Evolutionary conservation across 2,888 invertebrate genomes (phyloP).

Genomic region (Rhorus exstirpatorius): DNA sequence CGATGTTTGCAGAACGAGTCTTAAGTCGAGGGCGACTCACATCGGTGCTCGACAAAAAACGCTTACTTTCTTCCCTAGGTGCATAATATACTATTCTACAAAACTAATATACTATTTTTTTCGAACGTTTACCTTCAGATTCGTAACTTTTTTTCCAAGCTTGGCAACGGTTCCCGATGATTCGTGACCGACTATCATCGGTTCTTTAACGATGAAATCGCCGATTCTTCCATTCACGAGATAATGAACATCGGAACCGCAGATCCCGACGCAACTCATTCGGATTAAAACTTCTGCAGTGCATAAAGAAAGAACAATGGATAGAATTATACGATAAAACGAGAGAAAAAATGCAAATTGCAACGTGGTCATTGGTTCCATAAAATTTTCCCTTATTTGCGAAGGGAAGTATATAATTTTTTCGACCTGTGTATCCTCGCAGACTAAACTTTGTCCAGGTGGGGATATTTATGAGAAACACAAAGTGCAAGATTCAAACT

Average conservation of each 20-base stretch:
- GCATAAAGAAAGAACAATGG: slow-evolving; percentile 15
- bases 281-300: slow-evolving; percentile 93
- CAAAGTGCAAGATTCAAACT: too few relatives aligned
- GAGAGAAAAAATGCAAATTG: slow-evolving; percentile 19
- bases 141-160: slow-evolving; percentile 91
- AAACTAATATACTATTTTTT: too few relatives aligned
- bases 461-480: too few relatives aligned
- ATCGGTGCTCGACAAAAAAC: too few relatives aligned
- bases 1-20: too few relatives aligned
- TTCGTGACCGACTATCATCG: slow-evolving; percentile 99
- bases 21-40: too few relatives aligned
- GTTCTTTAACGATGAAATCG: slow-evolving; percentile 93
- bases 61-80: too few relatives aligned
- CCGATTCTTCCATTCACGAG: slow-evolving; percentile 94
- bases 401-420: too few relatives aligned
- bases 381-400: too few relatives aligned
- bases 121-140: slow-evolving; percentile 88
- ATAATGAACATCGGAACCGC: slow-evolving; percentile 98
- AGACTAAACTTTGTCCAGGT: too few relatives aligned
- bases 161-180: slow-evolving; percentile 93
- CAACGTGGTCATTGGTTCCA: slow-evolving; percentile 14
- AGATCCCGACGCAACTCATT: slow-evolving; percentile 98
- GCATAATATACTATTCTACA: too few relatives aligned
- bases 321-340: not conserved
- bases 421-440: too few relatives aligned